Evolutionary conservation across 2,797 vertebrate species (phyloP), one percentile per base, ranked within the genome.

Genomic region (Hozukius guyotensis): DNA sequence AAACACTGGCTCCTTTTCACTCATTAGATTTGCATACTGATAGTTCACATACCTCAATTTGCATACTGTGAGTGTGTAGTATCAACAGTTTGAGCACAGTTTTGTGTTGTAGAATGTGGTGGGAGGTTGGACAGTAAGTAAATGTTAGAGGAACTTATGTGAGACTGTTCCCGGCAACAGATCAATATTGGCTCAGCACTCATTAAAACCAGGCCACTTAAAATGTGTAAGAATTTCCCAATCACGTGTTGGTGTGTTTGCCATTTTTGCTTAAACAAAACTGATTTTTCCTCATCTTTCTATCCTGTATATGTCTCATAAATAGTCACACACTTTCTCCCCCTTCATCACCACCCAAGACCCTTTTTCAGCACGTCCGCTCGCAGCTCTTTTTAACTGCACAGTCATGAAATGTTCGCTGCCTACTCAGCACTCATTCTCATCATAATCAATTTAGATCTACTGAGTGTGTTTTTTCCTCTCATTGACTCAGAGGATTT

Each of bases 381-480:
- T 86, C 36, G 3, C 61, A 75, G 85, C 80, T 80, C 79, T 89
- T 86, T 84, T 71, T 81, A 93, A 88, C 81, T 90, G 93, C 89
- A 75, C 76, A 67, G 88, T 92, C 91, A 86, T 93, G 86, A 94
- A 89, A 87, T 87, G 80, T 81, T 81, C 62, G 78, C 80, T 89
- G 87, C 85, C 29, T 69, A 67, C 82, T 94, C 93, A 94, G 93
- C 94, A 93, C 82, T 92, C 80, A 78, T 88, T 82, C 66, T 75
- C 68, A 81, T 88, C 80, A 88, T 87, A 86, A 93, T 94, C 93
- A 93, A 90, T 94, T 86, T 67, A 83, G 71, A 90, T 85, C 63
- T 81, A 64, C 87, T 90, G 84, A 86, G 82, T 84, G 74, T 75
- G 25, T 76, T 42, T 76, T 82, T 81, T 78, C 65, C 67, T 64